phyloP scores from a whole-genome alignment of 2,888 invertebrate genomes.

The Drosophila lutescens region DNA sequence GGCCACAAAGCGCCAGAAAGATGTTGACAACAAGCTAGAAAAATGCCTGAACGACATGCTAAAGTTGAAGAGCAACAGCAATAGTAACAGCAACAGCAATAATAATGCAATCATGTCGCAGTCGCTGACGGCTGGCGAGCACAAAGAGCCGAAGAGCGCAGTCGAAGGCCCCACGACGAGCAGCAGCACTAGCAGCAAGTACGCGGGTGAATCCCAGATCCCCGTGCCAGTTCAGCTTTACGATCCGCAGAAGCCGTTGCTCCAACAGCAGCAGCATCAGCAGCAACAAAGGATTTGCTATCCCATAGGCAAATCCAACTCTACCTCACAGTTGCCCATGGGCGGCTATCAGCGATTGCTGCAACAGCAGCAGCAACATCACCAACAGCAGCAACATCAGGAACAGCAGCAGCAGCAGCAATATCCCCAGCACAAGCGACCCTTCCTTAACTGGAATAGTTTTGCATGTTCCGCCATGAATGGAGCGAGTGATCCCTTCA shows the following conservation, averaged over 20 bases:
- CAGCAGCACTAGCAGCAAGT: constrained; percentile 53
- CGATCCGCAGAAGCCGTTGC: constrained; percentile 68
- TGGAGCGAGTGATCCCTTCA: constrained; percentile 77
- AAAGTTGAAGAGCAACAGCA: constrained; percentile 73
- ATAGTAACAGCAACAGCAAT: constrained; percentile 29
- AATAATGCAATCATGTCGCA: constrained; percentile 56
- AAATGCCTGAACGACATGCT: constrained; percentile 83
- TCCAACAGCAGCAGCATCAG: constrained; percentile 58
- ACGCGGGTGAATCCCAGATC: constrained; percentile 64
- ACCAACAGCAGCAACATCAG: constrained; percentile 50
- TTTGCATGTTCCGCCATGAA: constrained; percentile 81
- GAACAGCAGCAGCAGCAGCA: constrained; percentile 54
- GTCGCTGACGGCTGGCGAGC: constrained; percentile 57
- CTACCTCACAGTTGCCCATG: constrained; percentile 83
- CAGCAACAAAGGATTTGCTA: constrained; percentile 69
- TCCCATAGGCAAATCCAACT: constrained; percentile 83
- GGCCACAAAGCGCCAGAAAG: constrained; percentile 82
- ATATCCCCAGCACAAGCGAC: constrained; percentile 81
- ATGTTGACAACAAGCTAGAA: constrained; percentile 84
- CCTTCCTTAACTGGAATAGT: constrained; percentile 82
- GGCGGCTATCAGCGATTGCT: constrained; percentile 76
- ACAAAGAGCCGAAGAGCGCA: constrained; percentile 61
- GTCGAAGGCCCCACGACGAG: constrained; percentile 33
- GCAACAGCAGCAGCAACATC: constrained; percentile 73
- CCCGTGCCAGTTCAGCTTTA: constrained; percentile 73